These are phyloP conservation scores for Platynereis dumerilii DNA, from an alignment of 2,888 invertebrate species.

Conservation along the genomic window DNA sequence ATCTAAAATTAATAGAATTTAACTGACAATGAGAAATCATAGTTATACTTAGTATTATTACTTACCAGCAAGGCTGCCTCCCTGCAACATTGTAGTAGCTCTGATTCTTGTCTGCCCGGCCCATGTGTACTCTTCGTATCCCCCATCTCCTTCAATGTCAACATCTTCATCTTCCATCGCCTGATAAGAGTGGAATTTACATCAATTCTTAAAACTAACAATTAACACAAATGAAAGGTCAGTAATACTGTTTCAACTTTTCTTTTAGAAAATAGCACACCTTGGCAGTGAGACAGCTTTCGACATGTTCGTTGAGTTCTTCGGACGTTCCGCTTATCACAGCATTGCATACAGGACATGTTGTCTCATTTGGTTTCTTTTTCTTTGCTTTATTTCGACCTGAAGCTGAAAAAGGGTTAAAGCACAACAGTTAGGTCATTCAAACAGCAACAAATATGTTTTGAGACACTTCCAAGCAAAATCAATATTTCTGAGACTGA, in stretches of 20 bases:
- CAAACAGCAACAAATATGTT: too few species aligned
- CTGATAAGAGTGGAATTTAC: slow-evolving; percentile 4
- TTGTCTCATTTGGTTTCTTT: slow-evolving; percentile 18
- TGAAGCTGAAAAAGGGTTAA: too few species aligned
- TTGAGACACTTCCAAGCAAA: too few species aligned
- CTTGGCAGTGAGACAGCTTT: slow-evolving; percentile 69
- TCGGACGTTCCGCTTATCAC: slow-evolving; percentile 71
- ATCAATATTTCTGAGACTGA: too few species aligned
- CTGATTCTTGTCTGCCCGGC: slow-evolving; percentile 80
- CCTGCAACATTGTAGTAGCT: slow-evolving; percentile 61
- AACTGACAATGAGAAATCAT: too few species aligned
- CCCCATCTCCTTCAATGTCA: slow-evolving; percentile 69
- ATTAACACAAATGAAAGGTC: too few species aligned
- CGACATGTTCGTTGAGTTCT: slow-evolving; percentile 77
- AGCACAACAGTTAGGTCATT: too few species aligned
- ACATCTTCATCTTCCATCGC: slow-evolving; percentile 35
- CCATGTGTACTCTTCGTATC: slow-evolving; percentile 88
- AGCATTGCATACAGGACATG: slow-evolving; percentile 83
- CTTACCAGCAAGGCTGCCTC: slow-evolving; percentile 21
- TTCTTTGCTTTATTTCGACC: not conserved
- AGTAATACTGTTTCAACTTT: too few species aligned
- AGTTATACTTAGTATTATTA: too few species aligned
- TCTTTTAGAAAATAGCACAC: too few species aligned
- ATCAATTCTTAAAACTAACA: not conserved
- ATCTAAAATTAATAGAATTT: too few species aligned